These are phyloP conservation scores for Emydoidea blandingii DNA, from an alignment of 2,797 vertebrate genomes.

Conservation along the genomic window DNA sequence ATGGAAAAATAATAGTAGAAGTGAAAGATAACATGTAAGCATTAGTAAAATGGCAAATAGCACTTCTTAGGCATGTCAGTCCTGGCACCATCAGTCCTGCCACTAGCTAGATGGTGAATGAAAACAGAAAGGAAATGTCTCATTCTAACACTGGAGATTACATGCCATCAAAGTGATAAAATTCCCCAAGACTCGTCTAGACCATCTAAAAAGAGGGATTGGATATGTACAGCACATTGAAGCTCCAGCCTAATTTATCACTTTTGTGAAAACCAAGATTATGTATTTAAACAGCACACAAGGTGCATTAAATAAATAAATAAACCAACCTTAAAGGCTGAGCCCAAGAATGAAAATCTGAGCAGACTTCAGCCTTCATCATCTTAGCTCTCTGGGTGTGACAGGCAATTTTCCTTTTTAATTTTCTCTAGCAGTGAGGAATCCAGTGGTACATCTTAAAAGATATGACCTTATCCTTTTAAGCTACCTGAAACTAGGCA, in stretches of 20 bases:
- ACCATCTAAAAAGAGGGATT: slow-evolving; percentile 53
- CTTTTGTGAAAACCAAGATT: slow-evolving; percentile 49
- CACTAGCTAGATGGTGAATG: slow-evolving; percentile 39
- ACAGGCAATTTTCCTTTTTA: slow-evolving; percentile 76
- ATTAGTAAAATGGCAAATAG: slow-evolving; percentile 65
- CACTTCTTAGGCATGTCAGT: slow-evolving; percentile 65
- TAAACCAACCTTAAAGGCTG: slow-evolving; percentile 60
- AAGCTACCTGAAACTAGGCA: slow-evolving; percentile 68
- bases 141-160: slow-evolving; percentile 70
- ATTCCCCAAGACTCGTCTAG: slow-evolving; percentile 59
- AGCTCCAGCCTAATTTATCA: slow-evolving; percentile 63
- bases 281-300: slow-evolving; percentile 62
- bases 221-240: slow-evolving; percentile 55
- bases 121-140: slow-evolving; percentile 67
- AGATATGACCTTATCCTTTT: slow-evolving; percentile 72
- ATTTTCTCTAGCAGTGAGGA: slow-evolving; percentile 72
- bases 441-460: slow-evolving; percentile 70
- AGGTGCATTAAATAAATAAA: slow-evolving; percentile 65
- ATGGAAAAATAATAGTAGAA: slow-evolving; percentile 67
- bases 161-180: slow-evolving; percentile 66
- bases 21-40: slow-evolving; percentile 68
- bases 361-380: slow-evolving; percentile 68
- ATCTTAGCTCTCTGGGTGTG: slow-evolving; percentile 69
- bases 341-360: slow-evolving; percentile 50
- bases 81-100: slow-evolving; percentile 52